Evolutionary conservation across 2,113 vertebrate genomes (phyloP).

Genomic region (Rissa tridactyla): DNA sequence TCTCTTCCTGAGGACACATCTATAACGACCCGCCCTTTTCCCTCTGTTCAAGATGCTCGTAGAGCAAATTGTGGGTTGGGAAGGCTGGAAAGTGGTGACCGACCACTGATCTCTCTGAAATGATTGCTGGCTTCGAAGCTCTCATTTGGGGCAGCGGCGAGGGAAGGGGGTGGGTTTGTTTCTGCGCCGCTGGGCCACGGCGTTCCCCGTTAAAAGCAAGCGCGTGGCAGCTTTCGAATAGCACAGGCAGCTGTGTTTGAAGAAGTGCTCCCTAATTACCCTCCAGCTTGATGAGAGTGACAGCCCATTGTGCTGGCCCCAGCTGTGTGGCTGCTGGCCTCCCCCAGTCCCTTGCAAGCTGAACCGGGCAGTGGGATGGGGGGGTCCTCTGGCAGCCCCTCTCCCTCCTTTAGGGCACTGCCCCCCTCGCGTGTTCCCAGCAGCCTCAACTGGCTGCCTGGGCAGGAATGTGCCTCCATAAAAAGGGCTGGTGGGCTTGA

Average conservation of each 20-base stretch:
- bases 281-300: neutral
- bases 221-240: accelerated
- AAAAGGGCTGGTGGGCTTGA: neutral
- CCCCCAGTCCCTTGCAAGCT: neutral
- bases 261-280: neutral
- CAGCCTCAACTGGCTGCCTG: neutral
- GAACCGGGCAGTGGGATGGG: neutral
- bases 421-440: accelerated
- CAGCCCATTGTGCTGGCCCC: neutral
- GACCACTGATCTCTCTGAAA: neutral
- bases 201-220: accelerated
- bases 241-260: neutral
- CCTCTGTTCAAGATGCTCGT: neutral
- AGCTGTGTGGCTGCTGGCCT: neutral
- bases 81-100: neutral
- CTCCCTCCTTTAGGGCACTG: neutral
- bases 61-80: neutral
- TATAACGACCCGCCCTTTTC: neutral
- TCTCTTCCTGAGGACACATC: neutral
- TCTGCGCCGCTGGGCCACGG: accelerated
- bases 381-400: neutral
- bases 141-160: neutral
- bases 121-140: neutral
- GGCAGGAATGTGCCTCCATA: neutral
- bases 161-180: neutral